Evolutionary conservation across 2,113 vertebrate genomes (phyloP).

Genomic region (Loxodonta africana): DNA sequence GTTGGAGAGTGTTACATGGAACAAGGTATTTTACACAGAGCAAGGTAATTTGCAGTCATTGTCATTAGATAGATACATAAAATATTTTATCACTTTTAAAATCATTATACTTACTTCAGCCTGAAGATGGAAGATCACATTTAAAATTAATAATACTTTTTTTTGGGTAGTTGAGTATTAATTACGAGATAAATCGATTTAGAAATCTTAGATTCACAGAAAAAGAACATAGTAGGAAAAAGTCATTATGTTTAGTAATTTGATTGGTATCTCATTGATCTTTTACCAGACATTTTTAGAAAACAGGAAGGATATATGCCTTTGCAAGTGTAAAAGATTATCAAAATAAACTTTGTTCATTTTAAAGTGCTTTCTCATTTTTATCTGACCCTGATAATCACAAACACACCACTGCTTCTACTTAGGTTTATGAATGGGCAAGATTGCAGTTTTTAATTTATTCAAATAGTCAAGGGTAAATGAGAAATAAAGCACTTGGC

Average conservation of each 20-base stretch:
- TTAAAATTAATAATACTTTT: background rate
- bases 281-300: background rate
- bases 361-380: background rate
- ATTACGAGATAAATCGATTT: background rate
- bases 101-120: conserved; percentile 4
- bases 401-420: background rate
- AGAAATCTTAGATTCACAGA: background rate
- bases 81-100: background rate
- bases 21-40: background rate
- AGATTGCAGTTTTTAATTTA: background rate
- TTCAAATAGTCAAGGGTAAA: background rate
- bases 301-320: background rate
- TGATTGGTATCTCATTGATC: background rate
- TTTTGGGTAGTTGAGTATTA: background rate
- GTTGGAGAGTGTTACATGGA: background rate
- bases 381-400: background rate
- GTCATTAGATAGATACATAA: conserved; percentile 5
- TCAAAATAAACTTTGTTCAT: conserved; percentile 31
- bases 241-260: conserved; percentile 14
- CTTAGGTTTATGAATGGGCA: background rate
- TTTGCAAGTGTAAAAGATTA: conserved; percentile 15
- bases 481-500: conserved; percentile 20
- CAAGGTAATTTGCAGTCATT: background rate
- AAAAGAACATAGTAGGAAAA: background rate
- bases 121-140: conserved; percentile 28